A percentile compares a stretch with the other conserved stretches of the same genome.
Evolutionary conservation across 2,888 invertebrate species (phyloP).

Genomic region (Rhingia rostrata): DNA sequence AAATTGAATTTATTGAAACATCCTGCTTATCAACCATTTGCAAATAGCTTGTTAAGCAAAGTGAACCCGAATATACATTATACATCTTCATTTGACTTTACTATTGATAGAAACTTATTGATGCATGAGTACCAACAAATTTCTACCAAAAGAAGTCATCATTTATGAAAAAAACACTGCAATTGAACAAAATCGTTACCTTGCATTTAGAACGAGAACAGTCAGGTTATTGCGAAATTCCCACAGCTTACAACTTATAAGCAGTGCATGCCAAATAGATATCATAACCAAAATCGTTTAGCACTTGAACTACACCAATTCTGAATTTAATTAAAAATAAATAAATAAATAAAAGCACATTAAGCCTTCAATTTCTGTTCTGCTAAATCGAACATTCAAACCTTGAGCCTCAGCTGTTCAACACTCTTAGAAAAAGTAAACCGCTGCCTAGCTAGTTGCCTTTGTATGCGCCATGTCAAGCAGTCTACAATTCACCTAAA

Average conservation of each 20-base stretch:
- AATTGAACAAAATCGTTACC: not conserved
- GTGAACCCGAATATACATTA: too few relatives aligned
- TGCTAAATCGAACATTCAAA: slow-evolving; percentile 65
- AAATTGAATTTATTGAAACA: too few relatives aligned
- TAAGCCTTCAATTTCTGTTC: slow-evolving; percentile 61
- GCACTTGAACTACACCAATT: slow-evolving; percentile 3
- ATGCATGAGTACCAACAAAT: too few relatives aligned
- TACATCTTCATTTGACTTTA: too few relatives aligned
- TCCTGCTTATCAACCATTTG: too few relatives aligned
- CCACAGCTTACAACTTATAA: not conserved
- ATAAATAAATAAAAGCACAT: slow-evolving; percentile 26
- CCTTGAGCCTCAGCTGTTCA: slow-evolving; percentile 59
- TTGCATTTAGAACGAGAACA: not conserved
- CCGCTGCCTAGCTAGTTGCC: slow-evolving; percentile 9
- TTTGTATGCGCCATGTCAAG: slow-evolving; percentile 20
- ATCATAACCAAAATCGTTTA: slow-evolving; percentile 11
- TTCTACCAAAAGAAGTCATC: too few relatives aligned
- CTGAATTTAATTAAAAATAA: not conserved
- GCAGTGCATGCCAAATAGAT: not conserved
- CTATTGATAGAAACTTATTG: too few relatives aligned
- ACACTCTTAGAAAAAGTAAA: slow-evolving; percentile 55
- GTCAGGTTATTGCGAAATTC: not conserved
- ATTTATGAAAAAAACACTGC: not conserved
- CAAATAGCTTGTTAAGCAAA: too few relatives aligned
- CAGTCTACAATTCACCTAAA: slow-evolving; percentile 48